These are phyloP conservation scores for Podarcis raffonei DNA, from an alignment of 2,113 vertebrate genomes.

Conservation along the genomic window DNA sequence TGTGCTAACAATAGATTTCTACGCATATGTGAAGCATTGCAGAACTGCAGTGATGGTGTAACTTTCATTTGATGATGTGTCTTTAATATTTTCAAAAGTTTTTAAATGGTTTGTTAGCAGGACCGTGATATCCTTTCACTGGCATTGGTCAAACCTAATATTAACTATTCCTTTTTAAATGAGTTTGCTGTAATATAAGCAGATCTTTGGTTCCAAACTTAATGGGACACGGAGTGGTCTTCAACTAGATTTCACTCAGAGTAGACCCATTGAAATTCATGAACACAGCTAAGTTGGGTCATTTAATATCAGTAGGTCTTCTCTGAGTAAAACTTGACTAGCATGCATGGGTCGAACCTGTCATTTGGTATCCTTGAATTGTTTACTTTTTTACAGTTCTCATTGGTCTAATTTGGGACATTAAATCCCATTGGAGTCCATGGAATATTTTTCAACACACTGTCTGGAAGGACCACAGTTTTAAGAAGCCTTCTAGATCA, in stretches of 20 bases:
- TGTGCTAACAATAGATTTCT: too few species aligned
- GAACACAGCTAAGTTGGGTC: background rate
- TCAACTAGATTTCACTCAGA: background rate
- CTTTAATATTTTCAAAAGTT: background rate
- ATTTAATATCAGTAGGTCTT: too few species aligned
- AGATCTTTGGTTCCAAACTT: background rate
- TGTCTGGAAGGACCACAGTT: background rate
- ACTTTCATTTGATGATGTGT: background rate
- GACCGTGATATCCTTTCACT: background rate
- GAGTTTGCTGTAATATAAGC: too few species aligned
- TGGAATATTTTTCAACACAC: background rate
- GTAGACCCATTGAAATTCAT: too few species aligned
- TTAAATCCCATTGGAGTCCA: background rate
- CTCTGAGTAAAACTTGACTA: too few species aligned
- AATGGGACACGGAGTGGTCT: background rate
- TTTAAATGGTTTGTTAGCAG: background rate
- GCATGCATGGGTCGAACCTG: background rate
- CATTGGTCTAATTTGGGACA: background rate
- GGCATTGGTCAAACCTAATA: background rate
- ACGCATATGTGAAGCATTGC: background rate
- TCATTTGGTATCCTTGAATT: background rate
- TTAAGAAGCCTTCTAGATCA: too few species aligned
- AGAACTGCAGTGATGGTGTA: background rate
- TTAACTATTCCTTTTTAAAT: background rate
- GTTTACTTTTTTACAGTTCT: background rate